Evolutionary conservation across 2,797 vertebrate species (phyloP).

Genomic region (Amblyopsis hoosieri): DNA sequence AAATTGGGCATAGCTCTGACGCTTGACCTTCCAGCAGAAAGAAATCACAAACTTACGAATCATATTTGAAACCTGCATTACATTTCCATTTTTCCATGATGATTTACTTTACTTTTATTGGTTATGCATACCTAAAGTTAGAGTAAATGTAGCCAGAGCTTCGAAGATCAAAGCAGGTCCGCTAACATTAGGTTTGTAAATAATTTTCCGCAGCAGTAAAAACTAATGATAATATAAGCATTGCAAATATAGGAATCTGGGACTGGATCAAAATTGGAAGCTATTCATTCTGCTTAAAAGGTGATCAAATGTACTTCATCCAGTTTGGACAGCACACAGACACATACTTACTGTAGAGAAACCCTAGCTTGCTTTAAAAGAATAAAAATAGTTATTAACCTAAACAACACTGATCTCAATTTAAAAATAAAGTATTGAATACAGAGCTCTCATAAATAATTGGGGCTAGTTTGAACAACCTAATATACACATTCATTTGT

Average conservation of each 20-base stretch:
- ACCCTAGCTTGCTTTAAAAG: no score
- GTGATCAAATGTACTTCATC: not conserved
- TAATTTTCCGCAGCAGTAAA: constrained; percentile 32
- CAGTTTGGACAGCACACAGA: not conserved
- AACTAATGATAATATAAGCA: constrained; percentile 4
- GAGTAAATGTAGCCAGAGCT: not conserved
- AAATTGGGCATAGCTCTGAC: no score
- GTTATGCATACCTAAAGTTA: constrained; percentile 3
- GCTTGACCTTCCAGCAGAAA: no score
- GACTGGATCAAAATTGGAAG: not conserved
- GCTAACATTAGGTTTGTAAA: constrained; percentile 36
- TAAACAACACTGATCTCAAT: not conserved
- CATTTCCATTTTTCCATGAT: constrained; percentile 8
- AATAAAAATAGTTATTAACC: no score
- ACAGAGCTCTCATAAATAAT: no score
- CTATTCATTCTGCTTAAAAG: constrained; percentile 10
- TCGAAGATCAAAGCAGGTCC: constrained; percentile 40
- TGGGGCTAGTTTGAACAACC: no score
- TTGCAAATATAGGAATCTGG: constrained; percentile 7
- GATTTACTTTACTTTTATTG: constrained; percentile 22
- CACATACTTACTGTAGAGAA: no score
- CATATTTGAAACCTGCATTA: constrained; percentile 10
- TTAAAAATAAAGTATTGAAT: not conserved
- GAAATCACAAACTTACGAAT: constrained; percentile 1
- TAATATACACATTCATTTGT: no score